A percentile compares a stretch with the other conserved stretches of the same genome.
Evolutionary conservation across 1,140 invertebrate species (phyloP).

Genomic region (Aphaenogaster floridana): DNA sequence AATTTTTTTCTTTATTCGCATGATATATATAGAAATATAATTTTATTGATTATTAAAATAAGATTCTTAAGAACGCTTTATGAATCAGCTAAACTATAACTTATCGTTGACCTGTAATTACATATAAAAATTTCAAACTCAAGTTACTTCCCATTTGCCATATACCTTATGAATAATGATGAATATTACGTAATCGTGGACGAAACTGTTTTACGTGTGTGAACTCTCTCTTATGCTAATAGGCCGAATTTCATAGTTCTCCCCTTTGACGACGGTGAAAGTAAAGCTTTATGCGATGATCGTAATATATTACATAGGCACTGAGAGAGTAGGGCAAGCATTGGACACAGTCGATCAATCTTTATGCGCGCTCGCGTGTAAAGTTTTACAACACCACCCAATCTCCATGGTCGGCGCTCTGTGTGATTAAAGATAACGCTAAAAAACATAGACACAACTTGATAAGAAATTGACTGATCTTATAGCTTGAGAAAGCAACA

Average conservation of each 20-base stretch:
- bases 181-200: slow-evolving; percentile 27
- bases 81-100: background rate
- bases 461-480: slow-evolving; percentile 35
- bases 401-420: slow-evolving; percentile 10
- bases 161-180: slow-evolving; percentile 26
- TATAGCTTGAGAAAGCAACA: background rate
- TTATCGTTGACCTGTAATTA: background rate
- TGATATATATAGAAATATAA: background rate
- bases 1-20: background rate
- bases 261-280: slow-evolving; percentile 63
- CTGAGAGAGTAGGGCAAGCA: slow-evolving; percentile 52
- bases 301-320: slow-evolving; percentile 42
- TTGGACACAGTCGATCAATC: slow-evolving; percentile 53
- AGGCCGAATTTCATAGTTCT: slow-evolving; percentile 58
- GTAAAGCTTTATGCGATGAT: slow-evolving; percentile 59
- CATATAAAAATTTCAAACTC: background rate
- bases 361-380: slow-evolving; percentile 37
- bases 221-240: slow-evolving; percentile 74
- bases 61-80: background rate
- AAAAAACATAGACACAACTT: slow-evolving; percentile 15
- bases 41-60: slow-evolving; percentile 5
- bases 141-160: background rate
- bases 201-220: slow-evolving; percentile 9
- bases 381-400: slow-evolving; percentile 49
- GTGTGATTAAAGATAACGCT: slow-evolving; percentile 40